Evolutionary conservation across 2,797 vertebrate genomes (phyloP).

Genomic region (Rhinogobio ventralis): DNA sequence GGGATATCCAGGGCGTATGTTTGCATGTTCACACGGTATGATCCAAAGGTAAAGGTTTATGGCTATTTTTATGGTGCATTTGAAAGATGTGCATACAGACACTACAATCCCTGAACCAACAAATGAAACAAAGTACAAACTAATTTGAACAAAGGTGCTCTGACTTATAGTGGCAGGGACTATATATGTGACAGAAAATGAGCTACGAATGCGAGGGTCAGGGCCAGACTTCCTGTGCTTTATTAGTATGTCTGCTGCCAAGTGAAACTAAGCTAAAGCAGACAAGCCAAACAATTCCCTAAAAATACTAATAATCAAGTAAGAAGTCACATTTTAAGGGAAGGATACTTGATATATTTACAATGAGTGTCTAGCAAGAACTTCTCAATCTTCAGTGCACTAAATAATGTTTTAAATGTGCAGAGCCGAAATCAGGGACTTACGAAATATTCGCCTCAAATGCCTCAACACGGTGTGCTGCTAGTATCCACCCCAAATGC

Average conservation of each 20-base stretch:
- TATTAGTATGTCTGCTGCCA: not conserved
- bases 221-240: not conserved
- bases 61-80: slow-evolving; percentile 20
- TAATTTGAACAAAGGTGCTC: not conserved
- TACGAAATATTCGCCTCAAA: not conserved
- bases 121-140: slow-evolving; percentile 26
- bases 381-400: not conserved
- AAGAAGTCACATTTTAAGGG: not conserved
- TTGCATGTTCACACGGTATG: not conserved
- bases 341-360: not conserved
- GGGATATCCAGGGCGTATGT: not conserved
- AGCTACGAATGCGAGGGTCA: not conserved
- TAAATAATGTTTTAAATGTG: not conserved
- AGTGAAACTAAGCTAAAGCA: not conserved
- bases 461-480: not conserved
- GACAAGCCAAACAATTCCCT: not conserved
- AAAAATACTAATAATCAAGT: not conserved
- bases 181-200: not conserved
- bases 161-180: not conserved
- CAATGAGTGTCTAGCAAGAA: not conserved
- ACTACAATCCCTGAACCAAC: not conserved
- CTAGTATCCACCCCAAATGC: slow-evolving; percentile 8
- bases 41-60: slow-evolving; percentile 26
- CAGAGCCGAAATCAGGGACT: not conserved
- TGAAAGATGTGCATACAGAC: not conserved